These are phyloP conservation scores for Grus americana DNA, from an alignment of 2,113 vertebrate species.

Conservation along the genomic window DNA sequence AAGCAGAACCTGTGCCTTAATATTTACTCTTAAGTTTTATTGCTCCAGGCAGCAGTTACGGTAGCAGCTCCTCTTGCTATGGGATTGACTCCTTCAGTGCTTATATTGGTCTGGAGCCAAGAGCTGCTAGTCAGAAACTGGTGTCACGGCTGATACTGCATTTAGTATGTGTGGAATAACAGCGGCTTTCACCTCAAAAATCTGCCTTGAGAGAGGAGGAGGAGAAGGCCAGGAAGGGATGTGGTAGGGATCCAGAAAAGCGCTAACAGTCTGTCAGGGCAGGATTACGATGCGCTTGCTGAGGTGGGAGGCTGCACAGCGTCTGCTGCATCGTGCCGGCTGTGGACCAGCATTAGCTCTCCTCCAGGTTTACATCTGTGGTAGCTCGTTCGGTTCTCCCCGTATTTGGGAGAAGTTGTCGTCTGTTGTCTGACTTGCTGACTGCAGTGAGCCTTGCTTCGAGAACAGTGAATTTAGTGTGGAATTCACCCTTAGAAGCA, in stretches of 20 bases:
- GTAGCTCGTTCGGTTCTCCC: not conserved
- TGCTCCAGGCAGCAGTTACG: not conserved
- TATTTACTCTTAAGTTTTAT: not conserved
- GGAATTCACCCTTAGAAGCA: not conserved
- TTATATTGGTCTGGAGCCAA: not conserved
- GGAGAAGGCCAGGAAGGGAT: not conserved
- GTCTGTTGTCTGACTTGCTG: not conserved
- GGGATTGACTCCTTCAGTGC: not conserved
- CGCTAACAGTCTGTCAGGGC: not conserved
- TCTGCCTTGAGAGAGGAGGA: not conserved
- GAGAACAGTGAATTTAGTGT: not conserved
- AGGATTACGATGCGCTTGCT: not conserved
- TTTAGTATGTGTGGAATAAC: not conserved
- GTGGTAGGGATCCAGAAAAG: not conserved
- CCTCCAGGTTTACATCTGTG: not conserved
- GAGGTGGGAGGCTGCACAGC: not conserved
- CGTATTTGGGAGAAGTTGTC: not conserved
- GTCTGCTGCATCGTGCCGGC: not conserved
- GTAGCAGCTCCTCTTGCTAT: not conserved
- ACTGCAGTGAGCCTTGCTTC: not conserved
- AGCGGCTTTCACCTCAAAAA: not conserved
- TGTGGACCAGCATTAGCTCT: not conserved
- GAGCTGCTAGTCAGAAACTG: not conserved
- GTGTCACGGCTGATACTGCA: not conserved
- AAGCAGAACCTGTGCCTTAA: not conserved